A percentile compares a stretch with the other conserved stretches of the same genome.
phyloP scores from a whole-genome alignment of 2,888 invertebrate species.

The Aproaerema taeniolella region DNA sequence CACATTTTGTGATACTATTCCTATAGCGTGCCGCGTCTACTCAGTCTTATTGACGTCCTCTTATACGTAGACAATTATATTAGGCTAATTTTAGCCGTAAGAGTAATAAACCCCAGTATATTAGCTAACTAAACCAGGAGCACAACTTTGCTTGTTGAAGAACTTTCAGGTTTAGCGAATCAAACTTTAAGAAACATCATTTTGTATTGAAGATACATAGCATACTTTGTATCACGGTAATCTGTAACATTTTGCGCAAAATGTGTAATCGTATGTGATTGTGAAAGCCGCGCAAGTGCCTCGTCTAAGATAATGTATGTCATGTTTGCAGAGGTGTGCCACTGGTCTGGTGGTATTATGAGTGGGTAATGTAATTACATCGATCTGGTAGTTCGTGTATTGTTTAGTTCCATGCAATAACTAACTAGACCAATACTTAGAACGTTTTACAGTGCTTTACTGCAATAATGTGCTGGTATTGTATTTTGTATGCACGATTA shows the following conservation, averaged over 20 bases:
- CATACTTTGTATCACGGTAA: too few species aligned
- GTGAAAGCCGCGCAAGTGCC: too few species aligned
- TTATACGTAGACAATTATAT: constrained; percentile 70
- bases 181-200: too few species aligned
- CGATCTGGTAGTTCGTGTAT: constrained; percentile 50
- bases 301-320: too few species aligned
- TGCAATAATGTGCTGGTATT: constrained; percentile 63
- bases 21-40: constrained; percentile 64
- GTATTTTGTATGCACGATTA: constrained; percentile 34
- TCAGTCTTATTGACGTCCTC: constrained; percentile 67
- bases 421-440: constrained; percentile 75
- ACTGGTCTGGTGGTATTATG: constrained; percentile 28
- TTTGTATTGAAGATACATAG: too few species aligned
- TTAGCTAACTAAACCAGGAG: too few species aligned
- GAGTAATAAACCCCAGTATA: constrained; percentile 60
- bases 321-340: constrained; percentile 20
- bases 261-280: too few species aligned
- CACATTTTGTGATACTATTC: constrained; percentile 70
- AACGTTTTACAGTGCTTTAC: constrained; percentile 69
- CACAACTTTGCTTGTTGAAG: constrained; percentile 13
- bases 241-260: too few species aligned
- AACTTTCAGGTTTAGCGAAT: too few species aligned
- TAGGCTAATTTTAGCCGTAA: constrained; percentile 66
- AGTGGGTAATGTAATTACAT: constrained; percentile 42
- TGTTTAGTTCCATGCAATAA: constrained; percentile 60